Conservation (phyloP, 2,113 vertebrate genomes). For the Tringa solitaria region DNA sequence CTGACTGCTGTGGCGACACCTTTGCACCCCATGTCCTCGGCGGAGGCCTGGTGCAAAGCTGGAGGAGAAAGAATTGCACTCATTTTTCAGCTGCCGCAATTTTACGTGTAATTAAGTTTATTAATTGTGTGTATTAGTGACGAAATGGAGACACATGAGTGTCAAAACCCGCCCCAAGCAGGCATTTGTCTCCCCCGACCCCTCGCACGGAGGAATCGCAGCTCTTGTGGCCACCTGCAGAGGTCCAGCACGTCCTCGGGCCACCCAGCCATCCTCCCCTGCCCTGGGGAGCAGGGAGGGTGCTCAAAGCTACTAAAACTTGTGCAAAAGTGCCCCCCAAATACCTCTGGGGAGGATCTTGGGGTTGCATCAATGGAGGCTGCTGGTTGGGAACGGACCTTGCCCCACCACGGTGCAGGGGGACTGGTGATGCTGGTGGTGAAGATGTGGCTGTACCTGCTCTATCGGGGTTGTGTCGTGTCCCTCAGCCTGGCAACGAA, state of each 20-base stretch:
- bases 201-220: rapidly evolving
- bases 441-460: background rate
- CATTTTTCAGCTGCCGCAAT: conserved; percentile 63
- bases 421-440: rapidly evolving
- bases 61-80: background rate
- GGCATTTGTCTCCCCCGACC: background rate
- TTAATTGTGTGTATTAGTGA: conserved; percentile 69
- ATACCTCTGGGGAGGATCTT: background rate
- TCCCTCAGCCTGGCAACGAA: background rate
- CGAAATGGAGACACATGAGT: conserved; percentile 65
- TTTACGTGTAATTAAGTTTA: conserved; percentile 75
- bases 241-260: background rate
- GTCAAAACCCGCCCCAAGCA: background rate
- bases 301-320: background rate
- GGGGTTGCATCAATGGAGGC: background rate
- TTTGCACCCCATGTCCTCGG: background rate
- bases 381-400: background rate
- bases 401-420: background rate
- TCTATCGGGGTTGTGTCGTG: background rate
- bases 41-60: rapidly evolving
- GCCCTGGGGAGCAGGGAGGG: background rate
- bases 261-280: background rate
- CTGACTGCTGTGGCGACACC: background rate
- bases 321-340: background rate
- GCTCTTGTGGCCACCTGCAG: background rate